Evolutionary conservation across 2,888 invertebrate genomes (phyloP), one percentile per base, ranked within the genome.

Genomic region (Ichneumoninae sp.): DNA sequence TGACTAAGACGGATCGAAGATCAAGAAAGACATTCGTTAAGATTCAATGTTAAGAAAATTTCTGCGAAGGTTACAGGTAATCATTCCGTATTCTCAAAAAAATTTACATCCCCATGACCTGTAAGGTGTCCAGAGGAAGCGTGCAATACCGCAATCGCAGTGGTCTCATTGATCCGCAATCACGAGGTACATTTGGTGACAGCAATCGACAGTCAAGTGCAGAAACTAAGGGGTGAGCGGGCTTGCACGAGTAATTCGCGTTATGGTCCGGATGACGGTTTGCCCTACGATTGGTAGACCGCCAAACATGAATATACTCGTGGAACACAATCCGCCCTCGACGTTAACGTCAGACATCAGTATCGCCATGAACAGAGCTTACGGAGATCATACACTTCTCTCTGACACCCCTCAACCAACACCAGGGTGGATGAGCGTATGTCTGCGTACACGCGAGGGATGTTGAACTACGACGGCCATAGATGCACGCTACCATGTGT

Each of bases 291-390:
- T 47, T n/a, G 50, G 65, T 52, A 47, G 33, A 47, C 33, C 65
- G 22, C 65, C 36, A 52, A 54, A 66, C 75, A 40, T 40, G 36
- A 76, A 66, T 66, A 54, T 62, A 47, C 33, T 26, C n/a, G 50
- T 33, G 30, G 4, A 44, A 75, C 19, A 44, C 36, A 30, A 44
- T 36, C 47, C 62, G 19, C 19, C 47, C 6, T 75, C 33, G 22
- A 8, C 47, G 60, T 78, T 33, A 52, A 65, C 50, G 36, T 71
- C 78, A 62, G 69, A 78, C 70, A 62, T 62, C 62, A 40, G 36
- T 70, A 62, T 78, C 62, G 62, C 70, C 40, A 19, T 13, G 44
- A 16, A n/a, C 33, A 7, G 36, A 77, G 36, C 60, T 69, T 68
- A 47, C 8, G 30, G 30, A n/a, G 30, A 69, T 70, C 62, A 47